phyloP scores from a whole-genome alignment of 2,113 vertebrate species.

The Cavia porcellus region DNA sequence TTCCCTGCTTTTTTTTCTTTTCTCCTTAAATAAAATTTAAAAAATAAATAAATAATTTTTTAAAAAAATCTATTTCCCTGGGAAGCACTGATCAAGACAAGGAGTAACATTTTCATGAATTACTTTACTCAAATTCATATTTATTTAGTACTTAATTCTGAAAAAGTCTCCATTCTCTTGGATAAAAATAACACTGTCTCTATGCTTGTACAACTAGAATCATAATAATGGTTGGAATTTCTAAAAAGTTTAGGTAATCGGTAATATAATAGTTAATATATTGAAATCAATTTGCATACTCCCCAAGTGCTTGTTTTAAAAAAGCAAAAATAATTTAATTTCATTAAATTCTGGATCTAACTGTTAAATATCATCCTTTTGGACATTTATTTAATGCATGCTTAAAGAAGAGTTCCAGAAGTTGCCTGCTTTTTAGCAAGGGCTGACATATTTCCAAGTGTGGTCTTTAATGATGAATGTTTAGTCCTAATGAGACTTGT shows the following conservation, averaged over 20 bases:
- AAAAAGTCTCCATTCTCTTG: neutral
- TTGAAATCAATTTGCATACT: neutral
- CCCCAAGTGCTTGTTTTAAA: neutral
- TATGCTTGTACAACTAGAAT: neutral
- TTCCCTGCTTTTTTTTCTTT: no score
- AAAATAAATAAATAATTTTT: no score
- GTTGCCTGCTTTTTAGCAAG: fast-evolving
- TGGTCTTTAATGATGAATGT: neutral
- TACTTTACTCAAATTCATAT: slow-evolving; percentile 19
- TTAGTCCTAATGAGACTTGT: neutral
- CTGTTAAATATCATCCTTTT: neutral
- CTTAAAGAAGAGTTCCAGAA: neutral
- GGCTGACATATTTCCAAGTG: neutral
- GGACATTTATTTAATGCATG: neutral
- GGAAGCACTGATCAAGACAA: neutral
- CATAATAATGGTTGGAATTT: neutral
- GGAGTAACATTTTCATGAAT: neutral
- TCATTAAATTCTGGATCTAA: neutral
- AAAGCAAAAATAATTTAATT: neutral
- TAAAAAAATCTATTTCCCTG: neutral
- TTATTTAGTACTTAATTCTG: neutral
- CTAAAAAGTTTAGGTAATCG: neutral
- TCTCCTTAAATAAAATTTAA: no score
- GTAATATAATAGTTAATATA: neutral
- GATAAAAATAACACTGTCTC: neutral